Evolutionary conservation across 2,113 vertebrate genomes (phyloP).

Genomic region (Pseudorhombus dupliciocellatus): DNA sequence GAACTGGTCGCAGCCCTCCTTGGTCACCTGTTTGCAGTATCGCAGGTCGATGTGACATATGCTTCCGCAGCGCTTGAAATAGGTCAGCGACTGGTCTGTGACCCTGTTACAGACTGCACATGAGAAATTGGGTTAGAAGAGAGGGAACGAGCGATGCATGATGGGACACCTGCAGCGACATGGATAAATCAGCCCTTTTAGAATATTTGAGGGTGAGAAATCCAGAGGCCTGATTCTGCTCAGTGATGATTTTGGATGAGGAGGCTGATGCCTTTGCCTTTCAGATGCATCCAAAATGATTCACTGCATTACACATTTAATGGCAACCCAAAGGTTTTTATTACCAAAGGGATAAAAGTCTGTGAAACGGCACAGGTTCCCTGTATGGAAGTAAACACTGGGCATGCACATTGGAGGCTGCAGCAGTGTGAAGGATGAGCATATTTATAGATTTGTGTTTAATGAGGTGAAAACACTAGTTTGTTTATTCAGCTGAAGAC

Average conservation of each 20-base stretch:
- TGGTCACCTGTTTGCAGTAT: constrained; percentile 96
- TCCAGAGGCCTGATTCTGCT: constrained; percentile 3
- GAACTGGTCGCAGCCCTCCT: constrained; percentile 94
- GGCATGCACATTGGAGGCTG: background rate
- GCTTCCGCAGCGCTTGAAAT: constrained; percentile 97
- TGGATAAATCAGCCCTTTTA: constrained; percentile 23
- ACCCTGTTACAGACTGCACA: constrained; percentile 93
- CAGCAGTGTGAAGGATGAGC: background rate
- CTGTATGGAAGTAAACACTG: background rate
- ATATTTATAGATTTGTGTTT: background rate
- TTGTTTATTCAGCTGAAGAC: background rate
- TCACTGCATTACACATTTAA: constrained; percentile 14
- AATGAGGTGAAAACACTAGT: background rate
- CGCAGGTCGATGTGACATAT: constrained; percentile 96
- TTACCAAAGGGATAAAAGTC: background rate
- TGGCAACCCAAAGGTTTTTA: constrained; percentile 8
- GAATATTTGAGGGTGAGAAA: constrained; percentile 4
- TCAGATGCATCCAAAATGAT: constrained; percentile 8
- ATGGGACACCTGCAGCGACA: constrained; percentile 31
- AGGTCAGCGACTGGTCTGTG: constrained; percentile 95
- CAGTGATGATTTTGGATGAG: constrained; percentile 2
- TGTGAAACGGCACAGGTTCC: background rate
- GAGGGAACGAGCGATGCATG: constrained; percentile 19
- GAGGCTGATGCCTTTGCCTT: background rate
- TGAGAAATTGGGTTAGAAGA: constrained; percentile 34